These are phyloP conservation scores for Anseranas semipalmata DNA, from an alignment of 2,113 vertebrate genomes.

Conservation along the genomic window DNA sequence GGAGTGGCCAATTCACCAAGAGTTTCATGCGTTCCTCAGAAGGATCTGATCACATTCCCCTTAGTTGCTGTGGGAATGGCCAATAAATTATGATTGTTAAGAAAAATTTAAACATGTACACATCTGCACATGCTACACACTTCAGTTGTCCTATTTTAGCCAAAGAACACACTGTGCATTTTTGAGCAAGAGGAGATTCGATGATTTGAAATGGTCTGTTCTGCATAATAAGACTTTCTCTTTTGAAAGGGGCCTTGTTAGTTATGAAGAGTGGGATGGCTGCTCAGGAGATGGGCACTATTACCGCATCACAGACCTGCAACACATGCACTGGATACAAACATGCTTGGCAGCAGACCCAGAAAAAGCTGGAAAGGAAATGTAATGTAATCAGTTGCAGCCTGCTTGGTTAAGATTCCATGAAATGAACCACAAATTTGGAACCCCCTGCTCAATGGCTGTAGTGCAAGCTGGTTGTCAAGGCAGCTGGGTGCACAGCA, in stretches of 20 bases:
- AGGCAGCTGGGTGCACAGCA: not conserved
- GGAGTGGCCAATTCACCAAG: not conserved
- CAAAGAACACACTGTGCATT: rapidly evolving
- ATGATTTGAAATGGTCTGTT: not conserved
- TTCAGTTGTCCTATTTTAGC: not conserved
- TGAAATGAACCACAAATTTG: not conserved
- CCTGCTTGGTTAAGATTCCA: rapidly evolving
- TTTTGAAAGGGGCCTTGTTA: not conserved
- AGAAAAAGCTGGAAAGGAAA: not conserved
- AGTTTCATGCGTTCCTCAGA: not conserved
- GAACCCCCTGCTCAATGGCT: not conserved
- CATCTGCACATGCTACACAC: rapidly evolving
- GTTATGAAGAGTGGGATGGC: not conserved
- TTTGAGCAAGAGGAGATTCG: not conserved
- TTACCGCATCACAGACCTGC: not conserved
- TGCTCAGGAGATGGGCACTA: not conserved
- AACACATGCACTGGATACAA: not conserved
- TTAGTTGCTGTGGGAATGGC: not conserved
- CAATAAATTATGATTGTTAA: not conserved
- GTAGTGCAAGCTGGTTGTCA: not conserved
- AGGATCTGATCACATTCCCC: not conserved
- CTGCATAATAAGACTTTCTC: not conserved
- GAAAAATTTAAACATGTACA: not conserved
- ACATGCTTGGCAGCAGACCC: not conserved
- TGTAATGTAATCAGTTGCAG: not conserved